A percentile compares a stretch with the other conserved stretches of the same genome.
These are phyloP conservation scores for Danio albolineatus DNA, from an alignment of 2,797 vertebrate genomes.

Conservation along the genomic window DNA sequence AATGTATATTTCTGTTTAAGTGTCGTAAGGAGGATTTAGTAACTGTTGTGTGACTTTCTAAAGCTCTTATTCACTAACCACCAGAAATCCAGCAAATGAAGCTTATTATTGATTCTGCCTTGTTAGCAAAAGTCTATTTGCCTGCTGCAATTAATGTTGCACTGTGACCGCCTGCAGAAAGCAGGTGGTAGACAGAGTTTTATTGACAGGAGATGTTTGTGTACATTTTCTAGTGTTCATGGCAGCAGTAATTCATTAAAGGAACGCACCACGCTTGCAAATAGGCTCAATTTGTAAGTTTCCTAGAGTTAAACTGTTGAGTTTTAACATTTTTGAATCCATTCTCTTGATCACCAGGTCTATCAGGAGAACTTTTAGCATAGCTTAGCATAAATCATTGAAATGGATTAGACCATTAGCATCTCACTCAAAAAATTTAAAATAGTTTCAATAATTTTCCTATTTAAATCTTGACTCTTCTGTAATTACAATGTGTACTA, in stretches of 20 bases:
- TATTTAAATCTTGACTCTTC: too few relatives aligned
- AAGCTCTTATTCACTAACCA: conserved; percentile 16
- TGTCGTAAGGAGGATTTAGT: not conserved
- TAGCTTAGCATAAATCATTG: too few relatives aligned
- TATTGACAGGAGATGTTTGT: conserved; percentile 2
- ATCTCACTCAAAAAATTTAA: too few relatives aligned
- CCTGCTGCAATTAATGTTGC: conserved; percentile 1
- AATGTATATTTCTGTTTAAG: not conserved
- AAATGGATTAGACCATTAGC: too few relatives aligned
- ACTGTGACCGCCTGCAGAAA: conserved; percentile 3
- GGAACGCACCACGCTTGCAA: too few relatives aligned
- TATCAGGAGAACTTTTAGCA: too few relatives aligned
- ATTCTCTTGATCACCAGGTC: too few relatives aligned
- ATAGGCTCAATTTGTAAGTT: too few relatives aligned
- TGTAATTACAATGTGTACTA: too few relatives aligned
- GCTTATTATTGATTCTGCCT: not conserved
- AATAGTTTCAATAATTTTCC: too few relatives aligned
- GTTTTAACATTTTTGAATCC: too few relatives aligned
- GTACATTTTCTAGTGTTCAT: not conserved
- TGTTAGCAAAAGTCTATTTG: conserved; percentile 11
- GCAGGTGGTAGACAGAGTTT: conserved; percentile 10
- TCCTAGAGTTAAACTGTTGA: too few relatives aligned
- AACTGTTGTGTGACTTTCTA: conserved; percentile 21
- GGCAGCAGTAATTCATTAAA: not conserved
- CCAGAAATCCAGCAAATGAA: conserved; percentile 9